Evolutionary conservation across 1,140 invertebrate species (phyloP).

Genomic region (Chelonus insularis): DNA sequence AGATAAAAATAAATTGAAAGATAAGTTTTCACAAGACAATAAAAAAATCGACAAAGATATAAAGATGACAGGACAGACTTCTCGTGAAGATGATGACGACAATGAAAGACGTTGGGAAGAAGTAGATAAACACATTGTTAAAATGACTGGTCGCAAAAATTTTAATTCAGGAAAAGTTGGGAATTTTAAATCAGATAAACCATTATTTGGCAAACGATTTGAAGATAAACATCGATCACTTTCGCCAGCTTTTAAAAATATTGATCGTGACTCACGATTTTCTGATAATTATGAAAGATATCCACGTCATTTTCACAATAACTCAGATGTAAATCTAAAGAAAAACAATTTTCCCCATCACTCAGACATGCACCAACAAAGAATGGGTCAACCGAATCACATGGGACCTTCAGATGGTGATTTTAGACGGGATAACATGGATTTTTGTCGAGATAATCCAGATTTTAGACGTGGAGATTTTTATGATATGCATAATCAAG

Average conservation of each 20-base stretch:
- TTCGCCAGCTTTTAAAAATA: slow-evolving; percentile 17
- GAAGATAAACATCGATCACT: slow-evolving; percentile 23
- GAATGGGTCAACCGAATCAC: neutral
- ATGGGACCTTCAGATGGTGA: neutral
- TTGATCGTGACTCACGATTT: slow-evolving; percentile 36
- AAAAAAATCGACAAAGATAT: slow-evolving; percentile 15
- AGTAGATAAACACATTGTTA: slow-evolving; percentile 36
- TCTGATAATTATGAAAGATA: slow-evolving; percentile 47
- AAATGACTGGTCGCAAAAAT: slow-evolving; percentile 22
- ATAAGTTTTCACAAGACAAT: neutral
- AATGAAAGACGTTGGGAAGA: slow-evolving; percentile 40
- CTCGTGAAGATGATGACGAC: slow-evolving; percentile 31
- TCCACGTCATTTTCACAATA: slow-evolving; percentile 16
- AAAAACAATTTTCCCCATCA: slow-evolving; percentile 28
- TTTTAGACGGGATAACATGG: slow-evolving; percentile 2
- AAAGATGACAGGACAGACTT: slow-evolving; percentile 7
- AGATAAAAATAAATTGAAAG: slow-evolving; percentile 8
- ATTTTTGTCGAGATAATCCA: neutral
- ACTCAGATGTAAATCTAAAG: slow-evolving; percentile 14
- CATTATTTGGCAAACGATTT: slow-evolving; percentile 13
- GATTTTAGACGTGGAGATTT: slow-evolving; percentile 25
- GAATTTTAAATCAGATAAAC: too few relatives aligned
- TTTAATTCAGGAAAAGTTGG: too few relatives aligned
- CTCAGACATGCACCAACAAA: slow-evolving; percentile 1
- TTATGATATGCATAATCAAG: slow-evolving; percentile 19